A percentile compares a stretch with the other conserved stretches of the same genome.
phyloP scores from a whole-genome alignment of 2,888 invertebrate species.

The Junonia oenone region DNA sequence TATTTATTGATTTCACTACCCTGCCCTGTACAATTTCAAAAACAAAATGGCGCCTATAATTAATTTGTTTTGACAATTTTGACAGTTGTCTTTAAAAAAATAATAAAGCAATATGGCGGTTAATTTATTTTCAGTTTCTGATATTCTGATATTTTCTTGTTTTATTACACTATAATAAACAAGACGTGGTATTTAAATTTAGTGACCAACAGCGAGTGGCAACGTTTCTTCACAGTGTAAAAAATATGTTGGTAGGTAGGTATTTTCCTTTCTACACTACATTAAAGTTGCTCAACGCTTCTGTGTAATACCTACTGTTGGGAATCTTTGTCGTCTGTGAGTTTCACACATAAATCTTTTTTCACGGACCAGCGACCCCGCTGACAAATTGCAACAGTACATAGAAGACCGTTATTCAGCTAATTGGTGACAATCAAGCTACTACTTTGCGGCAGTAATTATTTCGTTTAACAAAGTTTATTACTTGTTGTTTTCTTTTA shows the following conservation, averaged over 20 bases:
- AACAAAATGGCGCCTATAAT: too few relatives aligned
- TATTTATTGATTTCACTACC: too few relatives aligned
- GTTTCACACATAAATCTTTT: slow-evolving; percentile 7
- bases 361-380: slow-evolving; percentile 17
- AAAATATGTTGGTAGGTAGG: too few relatives aligned
- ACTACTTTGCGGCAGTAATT: slow-evolving; percentile 52
- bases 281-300: background rate
- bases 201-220: background rate
- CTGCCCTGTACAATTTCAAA: too few relatives aligned
- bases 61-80: too few relatives aligned
- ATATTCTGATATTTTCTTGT: too few relatives aligned
- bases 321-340: background rate
- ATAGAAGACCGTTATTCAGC: slow-evolving; percentile 57
- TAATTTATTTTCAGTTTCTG: too few relatives aligned
- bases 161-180: too few relatives aligned
- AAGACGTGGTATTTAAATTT: background rate
- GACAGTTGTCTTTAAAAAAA: too few relatives aligned
- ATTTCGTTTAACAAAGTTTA: slow-evolving; percentile 21
- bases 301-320: background rate
- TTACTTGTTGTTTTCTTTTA: background rate
- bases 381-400: slow-evolving; percentile 62
- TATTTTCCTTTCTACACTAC: background rate
- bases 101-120: too few relatives aligned
- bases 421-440: slow-evolving; percentile 74
- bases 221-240: too few relatives aligned